These are phyloP conservation scores for Eriocheir sinensis DNA, from an alignment of 1,140 invertebrate genomes.

Conservation along the genomic window DNA sequence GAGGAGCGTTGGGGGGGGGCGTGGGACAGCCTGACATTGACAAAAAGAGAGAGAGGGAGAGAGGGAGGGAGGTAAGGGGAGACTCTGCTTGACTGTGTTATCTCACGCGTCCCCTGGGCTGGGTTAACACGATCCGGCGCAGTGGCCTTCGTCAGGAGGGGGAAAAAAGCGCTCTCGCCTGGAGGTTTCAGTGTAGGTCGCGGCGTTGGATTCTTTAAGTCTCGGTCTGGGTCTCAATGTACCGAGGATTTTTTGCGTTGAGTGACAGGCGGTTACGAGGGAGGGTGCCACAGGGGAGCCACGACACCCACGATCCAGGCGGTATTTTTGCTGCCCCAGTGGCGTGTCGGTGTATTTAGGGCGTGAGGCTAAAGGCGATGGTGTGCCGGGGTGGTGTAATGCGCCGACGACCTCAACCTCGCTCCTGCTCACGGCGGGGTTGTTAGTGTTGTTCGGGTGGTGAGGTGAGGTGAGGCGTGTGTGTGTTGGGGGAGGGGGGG, in stretches of 20 bases:
- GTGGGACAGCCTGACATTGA: conserved; percentile 27
- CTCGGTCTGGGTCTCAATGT: no score
- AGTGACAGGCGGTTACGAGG: neutral
- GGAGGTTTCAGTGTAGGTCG: conserved; percentile 24
- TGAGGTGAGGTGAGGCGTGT: neutral
- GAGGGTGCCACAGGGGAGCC: neutral
- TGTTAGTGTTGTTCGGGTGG: neutral
- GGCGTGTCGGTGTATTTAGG: neutral
- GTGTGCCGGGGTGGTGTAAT: neutral
- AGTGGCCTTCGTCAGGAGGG: conserved; percentile 7
- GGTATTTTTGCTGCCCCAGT: neutral
- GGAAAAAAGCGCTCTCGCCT: neutral
- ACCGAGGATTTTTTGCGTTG: no score
- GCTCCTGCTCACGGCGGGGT: neutral
- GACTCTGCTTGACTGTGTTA: conserved; percentile 17
- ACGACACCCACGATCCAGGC: neutral
- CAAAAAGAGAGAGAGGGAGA: neutral
- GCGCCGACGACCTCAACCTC: neutral
- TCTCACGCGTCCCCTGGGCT: neutral
- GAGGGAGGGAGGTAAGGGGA: no score
- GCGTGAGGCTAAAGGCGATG: neutral
- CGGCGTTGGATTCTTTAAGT: no score
- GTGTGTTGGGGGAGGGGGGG: neutral
- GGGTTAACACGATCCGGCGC: neutral
- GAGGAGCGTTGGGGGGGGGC: no score